Base-by-base conservation (phyloP, 2,888 invertebrate species). In the Cheiracanthium punctorium region DNA sequence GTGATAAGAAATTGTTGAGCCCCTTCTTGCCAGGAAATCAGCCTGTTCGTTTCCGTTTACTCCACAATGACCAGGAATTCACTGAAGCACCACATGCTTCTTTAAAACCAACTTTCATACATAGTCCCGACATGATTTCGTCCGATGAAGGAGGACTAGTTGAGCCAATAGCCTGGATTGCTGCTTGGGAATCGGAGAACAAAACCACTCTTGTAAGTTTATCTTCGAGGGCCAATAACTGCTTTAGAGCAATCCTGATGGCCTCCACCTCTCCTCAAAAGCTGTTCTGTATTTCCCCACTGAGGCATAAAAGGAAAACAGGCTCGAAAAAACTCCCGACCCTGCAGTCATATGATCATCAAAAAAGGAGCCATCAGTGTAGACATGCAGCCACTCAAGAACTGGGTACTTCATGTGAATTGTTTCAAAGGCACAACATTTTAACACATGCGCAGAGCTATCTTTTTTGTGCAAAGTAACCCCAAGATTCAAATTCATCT, bases 341-440 rank as follows among this genome's bases (percentile, higher is more conserved):
- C 64, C 37, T 37, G 37, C 37, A 10, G 37, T 37, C 37, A 7
- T 10, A 37, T 41, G 58, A 65, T 65, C 41, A 29, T 75, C 37
- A 65, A 28, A 65, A 20, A 75, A 24, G 37, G 75, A 41, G 43
- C 37, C 37, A 43, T 64, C 37, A 20, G 30, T 64, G 17, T 75
- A 75, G 29, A 75, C 41, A 41, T 75, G 75, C 17, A 75, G 33
- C 41, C 75, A 41, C 41, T 41, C 37, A 0, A 24, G 37, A 41
- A 20, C 65, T 5, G 29, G 65, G 37, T 37, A 75, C 5, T 33
- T 75, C 1, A 17, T 24, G 17, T 65, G 28, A 33, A 58, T 48
- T 29, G 48, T 52, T 12, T 72, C 48, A 20, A 48, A n/a, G n/a
- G n/a, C 12, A 72, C 12, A 75, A 32, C 41, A 65, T n/a, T 17